Evolutionary conservation across 2,113 vertebrate species (phyloP).

Genomic region (Chitala chitala): DNA sequence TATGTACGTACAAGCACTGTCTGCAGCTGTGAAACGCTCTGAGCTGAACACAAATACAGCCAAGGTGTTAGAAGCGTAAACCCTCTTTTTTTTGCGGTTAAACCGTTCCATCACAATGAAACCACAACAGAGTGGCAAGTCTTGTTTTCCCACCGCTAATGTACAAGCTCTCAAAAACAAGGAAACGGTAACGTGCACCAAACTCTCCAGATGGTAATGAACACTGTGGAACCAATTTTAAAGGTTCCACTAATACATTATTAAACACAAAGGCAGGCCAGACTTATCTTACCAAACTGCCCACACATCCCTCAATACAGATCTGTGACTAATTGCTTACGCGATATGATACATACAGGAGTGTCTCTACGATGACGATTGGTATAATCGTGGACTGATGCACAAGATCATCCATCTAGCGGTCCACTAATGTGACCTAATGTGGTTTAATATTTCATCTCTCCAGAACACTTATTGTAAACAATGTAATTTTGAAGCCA

Average conservation of each 20-base stretch:
- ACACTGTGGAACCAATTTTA: background rate
- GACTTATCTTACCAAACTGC: background rate
- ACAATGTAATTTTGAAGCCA: background rate
- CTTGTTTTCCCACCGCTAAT: background rate
- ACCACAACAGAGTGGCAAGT: background rate
- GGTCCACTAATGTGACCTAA: no score
- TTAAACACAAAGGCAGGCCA: background rate
- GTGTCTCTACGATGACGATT: no score
- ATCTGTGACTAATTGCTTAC: background rate
- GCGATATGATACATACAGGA: no score
- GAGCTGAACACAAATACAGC: background rate
- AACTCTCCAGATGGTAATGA: background rate
- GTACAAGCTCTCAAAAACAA: background rate
- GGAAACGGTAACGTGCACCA: background rate
- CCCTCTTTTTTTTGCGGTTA: background rate
- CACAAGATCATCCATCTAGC: no score
- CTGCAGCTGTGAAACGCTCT: background rate
- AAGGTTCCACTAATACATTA: background rate
- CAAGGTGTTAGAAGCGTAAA: background rate
- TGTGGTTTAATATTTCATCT: no score
- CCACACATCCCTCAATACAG: background rate
- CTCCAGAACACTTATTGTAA: background rate
- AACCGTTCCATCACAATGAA: background rate
- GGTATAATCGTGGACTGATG: no score
- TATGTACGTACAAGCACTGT: background rate